Percentiles rank a stretch among this genome's conserved stretches.
Conservation (phyloP, 2,888 invertebrate genomes). For the Stenurella melanura region DNA sequence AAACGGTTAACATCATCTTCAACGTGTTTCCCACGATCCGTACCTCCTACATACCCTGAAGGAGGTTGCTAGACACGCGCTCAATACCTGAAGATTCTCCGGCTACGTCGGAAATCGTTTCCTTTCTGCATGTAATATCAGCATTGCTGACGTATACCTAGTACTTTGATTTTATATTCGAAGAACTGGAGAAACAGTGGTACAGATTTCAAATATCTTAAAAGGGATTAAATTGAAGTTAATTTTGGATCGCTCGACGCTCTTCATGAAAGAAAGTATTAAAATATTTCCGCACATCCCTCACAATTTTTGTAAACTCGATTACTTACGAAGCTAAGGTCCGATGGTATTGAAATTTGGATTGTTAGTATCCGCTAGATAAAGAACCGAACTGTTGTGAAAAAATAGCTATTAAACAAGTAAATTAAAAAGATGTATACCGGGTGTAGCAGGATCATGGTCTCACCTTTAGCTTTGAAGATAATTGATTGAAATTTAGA, state of each 20-base stretch:
- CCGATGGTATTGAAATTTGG: too few relatives aligned
- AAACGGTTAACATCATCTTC: slow-evolving; percentile 65
- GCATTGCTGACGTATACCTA: slow-evolving; percentile 14
- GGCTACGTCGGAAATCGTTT: slow-evolving; percentile 31
- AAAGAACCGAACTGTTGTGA: too few relatives aligned
- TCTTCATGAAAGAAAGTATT: not conserved
- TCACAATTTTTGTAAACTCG: too few relatives aligned
- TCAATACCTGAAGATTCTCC: slow-evolving; percentile 51
- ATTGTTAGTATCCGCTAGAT: too few relatives aligned
- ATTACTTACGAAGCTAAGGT: too few relatives aligned
- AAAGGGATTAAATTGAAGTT: not conserved
- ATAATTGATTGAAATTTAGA: too few relatives aligned
- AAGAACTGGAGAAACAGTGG: slow-evolving; percentile 8
- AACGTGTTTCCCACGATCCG: slow-evolving; percentile 65
- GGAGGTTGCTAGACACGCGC: slow-evolving; percentile 72
- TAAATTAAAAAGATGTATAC: too few relatives aligned
- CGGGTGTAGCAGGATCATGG: too few relatives aligned
- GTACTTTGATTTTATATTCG: not conserved
- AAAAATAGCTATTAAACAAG: too few relatives aligned
- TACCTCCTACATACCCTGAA: slow-evolving; percentile 70
- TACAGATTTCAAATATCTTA: not conserved
- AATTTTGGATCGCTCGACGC: not conserved
- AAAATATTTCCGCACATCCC: too few relatives aligned
- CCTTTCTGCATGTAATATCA: not conserved
- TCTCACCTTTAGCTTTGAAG: too few relatives aligned